Percentiles rank a stretch among this genome's conserved stretches.
Conservation (phyloP, 2,797 vertebrate genomes). For the Channa striata region DNA sequence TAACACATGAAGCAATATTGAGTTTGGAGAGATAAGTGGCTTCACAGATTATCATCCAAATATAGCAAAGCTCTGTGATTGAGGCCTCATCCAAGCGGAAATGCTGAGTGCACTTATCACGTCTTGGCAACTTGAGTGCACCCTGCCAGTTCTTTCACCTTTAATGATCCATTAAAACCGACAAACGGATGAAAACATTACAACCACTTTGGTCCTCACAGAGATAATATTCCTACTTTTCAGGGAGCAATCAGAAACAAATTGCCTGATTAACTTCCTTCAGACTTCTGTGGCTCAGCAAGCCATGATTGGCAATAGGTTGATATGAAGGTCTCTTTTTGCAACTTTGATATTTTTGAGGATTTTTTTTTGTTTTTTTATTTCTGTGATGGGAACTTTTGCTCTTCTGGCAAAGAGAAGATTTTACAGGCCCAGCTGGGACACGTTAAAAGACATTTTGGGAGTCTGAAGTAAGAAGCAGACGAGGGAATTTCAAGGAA, state of each 20-base stretch:
- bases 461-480: slow-evolving; percentile 5
- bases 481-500: neutral
- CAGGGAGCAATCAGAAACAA: slow-evolving; percentile 26
- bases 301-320: neutral
- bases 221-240: slow-evolving; percentile 43
- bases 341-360: neutral
- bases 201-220: slow-evolving; percentile 48
- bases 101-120: slow-evolving; percentile 61
- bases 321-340: neutral
- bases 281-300: slow-evolving; percentile 17
- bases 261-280: slow-evolving; percentile 36
- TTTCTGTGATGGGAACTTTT: neutral
- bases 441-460: slow-evolving; percentile 7
- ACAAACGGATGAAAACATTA: slow-evolving; percentile 58
- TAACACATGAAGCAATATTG: slow-evolving; percentile 6
- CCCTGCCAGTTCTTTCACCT: slow-evolving; percentile 22
- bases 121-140: slow-evolving; percentile 40
- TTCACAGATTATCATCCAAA: slow-evolving; percentile 30
- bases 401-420: neutral
- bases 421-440: neutral
- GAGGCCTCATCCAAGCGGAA: slow-evolving; percentile 18
- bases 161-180: slow-evolving; percentile 59
- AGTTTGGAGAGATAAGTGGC: slow-evolving; percentile 17
- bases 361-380: no score
- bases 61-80: slow-evolving; percentile 12